Conservation (phyloP, 2,113 vertebrate species). For the Elgaria multicarinata region DNA sequence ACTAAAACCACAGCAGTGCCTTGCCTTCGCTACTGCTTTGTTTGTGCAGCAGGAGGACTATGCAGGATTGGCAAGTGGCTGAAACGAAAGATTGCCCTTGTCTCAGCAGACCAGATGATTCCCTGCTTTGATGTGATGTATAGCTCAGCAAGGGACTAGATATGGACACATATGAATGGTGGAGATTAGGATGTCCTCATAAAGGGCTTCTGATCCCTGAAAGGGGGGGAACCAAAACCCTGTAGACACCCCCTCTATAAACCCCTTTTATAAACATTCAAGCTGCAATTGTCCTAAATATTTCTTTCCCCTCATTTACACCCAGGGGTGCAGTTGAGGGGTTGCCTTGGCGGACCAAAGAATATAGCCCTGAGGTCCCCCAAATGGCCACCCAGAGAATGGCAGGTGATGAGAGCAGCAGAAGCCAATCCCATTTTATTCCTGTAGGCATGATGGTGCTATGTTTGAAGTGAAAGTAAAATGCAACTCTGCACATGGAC, state of each 20-base stretch:
- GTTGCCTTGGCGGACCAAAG: too few species aligned
- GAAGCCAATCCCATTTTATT: too few species aligned
- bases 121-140: background rate
- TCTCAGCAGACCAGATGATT: background rate
- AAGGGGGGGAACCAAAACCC: background rate
- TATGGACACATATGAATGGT: background rate
- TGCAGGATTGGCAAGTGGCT: background rate
- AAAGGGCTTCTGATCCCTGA: background rate
- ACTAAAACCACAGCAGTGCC: constrained; percentile 35
- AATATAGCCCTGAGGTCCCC: too few species aligned
- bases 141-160: background rate
- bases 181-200: background rate
- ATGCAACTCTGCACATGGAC: too few species aligned
- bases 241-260: background rate
- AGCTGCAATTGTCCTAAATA: background rate
- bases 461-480: too few species aligned
- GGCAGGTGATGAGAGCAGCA: too few species aligned
- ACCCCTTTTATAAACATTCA: constrained; percentile 6
- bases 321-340: too few species aligned
- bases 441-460: too few species aligned
- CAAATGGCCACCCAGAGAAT: too few species aligned
- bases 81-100: background rate
- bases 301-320: background rate
- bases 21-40: constrained; percentile 6
- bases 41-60: constrained; percentile 35